Evolutionary conservation across 1,140 invertebrate species (phyloP).

Genomic region (Lasaia peninsularis): DNA sequence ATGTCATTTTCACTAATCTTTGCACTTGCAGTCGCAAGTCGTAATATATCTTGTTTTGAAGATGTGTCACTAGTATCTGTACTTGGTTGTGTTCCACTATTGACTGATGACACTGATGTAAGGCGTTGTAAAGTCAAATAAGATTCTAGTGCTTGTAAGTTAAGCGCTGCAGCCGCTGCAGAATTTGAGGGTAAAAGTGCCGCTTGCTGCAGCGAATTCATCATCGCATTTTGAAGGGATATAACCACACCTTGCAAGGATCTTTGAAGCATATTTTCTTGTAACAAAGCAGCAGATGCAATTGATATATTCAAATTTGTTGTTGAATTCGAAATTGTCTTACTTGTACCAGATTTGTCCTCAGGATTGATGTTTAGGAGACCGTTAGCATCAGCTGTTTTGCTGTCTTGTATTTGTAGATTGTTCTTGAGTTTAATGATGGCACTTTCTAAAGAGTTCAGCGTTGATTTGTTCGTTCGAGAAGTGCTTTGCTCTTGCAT

Average conservation of each 20-base stretch:
- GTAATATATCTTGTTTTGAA: constrained; percentile 76
- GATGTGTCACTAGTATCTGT: constrained; percentile 47
- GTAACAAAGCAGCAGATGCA: constrained; percentile 68
- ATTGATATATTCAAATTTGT: constrained; percentile 72
- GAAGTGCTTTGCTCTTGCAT: constrained; percentile 74
- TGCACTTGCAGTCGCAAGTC: constrained; percentile 77
- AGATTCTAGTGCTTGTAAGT: constrained; percentile 89
- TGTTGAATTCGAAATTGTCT: constrained; percentile 68
- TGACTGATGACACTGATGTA: constrained; percentile 74
- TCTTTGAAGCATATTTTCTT: constrained; percentile 80
- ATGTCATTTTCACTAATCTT: constrained; percentile 79
- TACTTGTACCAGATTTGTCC: constrained; percentile 58
- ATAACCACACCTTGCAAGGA: constrained; percentile 85
- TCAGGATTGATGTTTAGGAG: constrained; percentile 60
- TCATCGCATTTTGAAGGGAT: constrained; percentile 86
- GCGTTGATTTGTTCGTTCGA: constrained; percentile 57
- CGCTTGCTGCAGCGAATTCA: constrained; percentile 85
- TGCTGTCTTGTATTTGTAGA: constrained; percentile 71
- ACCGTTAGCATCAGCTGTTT: constrained; percentile 62
- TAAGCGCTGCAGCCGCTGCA: constrained; percentile 86
- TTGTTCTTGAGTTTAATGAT: constrained; percentile 76
- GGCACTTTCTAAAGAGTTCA: constrained; percentile 72
- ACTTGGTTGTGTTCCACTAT: constrained; percentile 52
- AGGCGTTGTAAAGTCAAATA: constrained; percentile 88
- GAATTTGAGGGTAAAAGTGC: constrained; percentile 86